These are phyloP conservation scores for Panopea generosa DNA, from an alignment of 2,888 invertebrate genomes.

Conservation along the genomic window DNA sequence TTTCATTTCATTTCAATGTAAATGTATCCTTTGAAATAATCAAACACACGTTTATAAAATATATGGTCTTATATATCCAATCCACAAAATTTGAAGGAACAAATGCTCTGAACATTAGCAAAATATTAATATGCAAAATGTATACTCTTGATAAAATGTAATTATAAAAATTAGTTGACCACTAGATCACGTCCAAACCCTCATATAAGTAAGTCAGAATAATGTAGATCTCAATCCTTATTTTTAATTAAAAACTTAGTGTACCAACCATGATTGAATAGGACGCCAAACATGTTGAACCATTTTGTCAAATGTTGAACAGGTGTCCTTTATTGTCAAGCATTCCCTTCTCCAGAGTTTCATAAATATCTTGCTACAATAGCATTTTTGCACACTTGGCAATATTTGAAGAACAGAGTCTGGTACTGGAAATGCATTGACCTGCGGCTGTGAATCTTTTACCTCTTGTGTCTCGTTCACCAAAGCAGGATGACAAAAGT, in stretches of 20 bases:
- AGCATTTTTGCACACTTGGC: conserved; percentile 12
- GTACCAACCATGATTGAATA: conserved; percentile 11
- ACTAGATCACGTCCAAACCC: too few species aligned
- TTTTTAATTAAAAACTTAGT: not conserved
- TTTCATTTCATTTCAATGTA: too few species aligned
- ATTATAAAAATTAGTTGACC: too few species aligned
- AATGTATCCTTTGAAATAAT: too few species aligned
- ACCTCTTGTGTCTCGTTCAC: not conserved
- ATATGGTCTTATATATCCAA: too few species aligned
- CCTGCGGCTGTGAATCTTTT: conserved; percentile 4
- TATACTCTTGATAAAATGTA: too few species aligned
- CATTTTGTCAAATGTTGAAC: conserved; percentile 9
- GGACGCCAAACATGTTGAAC: conserved; percentile 11
- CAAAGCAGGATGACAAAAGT: conserved; percentile 34
- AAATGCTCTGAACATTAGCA: too few species aligned
- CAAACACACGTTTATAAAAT: too few species aligned
- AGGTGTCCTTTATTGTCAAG: not conserved
- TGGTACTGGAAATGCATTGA: conserved; percentile 23
- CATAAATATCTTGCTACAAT: conserved; percentile 24
- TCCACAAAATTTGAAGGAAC: too few species aligned
- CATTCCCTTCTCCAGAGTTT: conserved; percentile 24
- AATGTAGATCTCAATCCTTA: too few species aligned
- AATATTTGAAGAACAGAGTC: conserved; percentile 8
- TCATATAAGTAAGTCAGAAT: too few species aligned
- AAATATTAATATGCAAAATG: too few species aligned